Evolutionary conservation across 2,113 vertebrate species (phyloP), one percentile per base, ranked within the genome.

Genomic region (Kryptolebias marmoratus): DNA sequence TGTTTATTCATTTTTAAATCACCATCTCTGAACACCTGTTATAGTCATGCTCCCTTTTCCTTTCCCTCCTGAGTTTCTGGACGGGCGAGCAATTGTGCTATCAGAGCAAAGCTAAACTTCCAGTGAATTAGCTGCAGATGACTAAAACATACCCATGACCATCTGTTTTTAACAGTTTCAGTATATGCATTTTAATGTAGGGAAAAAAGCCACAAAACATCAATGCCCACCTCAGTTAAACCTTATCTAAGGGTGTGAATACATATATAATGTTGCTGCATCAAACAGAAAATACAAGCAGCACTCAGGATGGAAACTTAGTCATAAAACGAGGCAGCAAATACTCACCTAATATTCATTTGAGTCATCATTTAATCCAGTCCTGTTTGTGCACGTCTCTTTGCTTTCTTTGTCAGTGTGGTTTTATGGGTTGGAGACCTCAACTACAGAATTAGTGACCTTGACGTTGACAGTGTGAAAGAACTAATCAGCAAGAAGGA

Each of bases 401-500:
- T 1, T 32, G 5, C 15, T 54, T 50, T 31, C 14, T 50, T 65
- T 14, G 30, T 28, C 56, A 92, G 91, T 76, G 85, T 86, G 62
- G 55, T 92, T 69, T 90, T 99, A 0, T 99, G 98, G 98, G 66
- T 99, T 68, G 98, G 98, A 32, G 98, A 99, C 91, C 94, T 99
- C 63, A 99, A 99, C 95, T 99, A 99, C 91, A 94, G 96, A 62
- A 93, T 99, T 91, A 95, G 94, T 85, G 95, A 97, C 0, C 91
- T 97, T 76, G 96, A 97, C 1, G 92, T 95, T n/a, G 92, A 94
- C n/a, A 88, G 79, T 55, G 96, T 98, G 81, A 99, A 99, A 91
- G 94, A 95, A 31, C 92, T 98, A 0, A 92, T 98, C 11, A 89
- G 93, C 74, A 94, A 94, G 78, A 95, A 95, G 68, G 96, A 95